Conservation (phyloP, 2,113 vertebrate species). For the Romanogobio albipinnatus region DNA sequence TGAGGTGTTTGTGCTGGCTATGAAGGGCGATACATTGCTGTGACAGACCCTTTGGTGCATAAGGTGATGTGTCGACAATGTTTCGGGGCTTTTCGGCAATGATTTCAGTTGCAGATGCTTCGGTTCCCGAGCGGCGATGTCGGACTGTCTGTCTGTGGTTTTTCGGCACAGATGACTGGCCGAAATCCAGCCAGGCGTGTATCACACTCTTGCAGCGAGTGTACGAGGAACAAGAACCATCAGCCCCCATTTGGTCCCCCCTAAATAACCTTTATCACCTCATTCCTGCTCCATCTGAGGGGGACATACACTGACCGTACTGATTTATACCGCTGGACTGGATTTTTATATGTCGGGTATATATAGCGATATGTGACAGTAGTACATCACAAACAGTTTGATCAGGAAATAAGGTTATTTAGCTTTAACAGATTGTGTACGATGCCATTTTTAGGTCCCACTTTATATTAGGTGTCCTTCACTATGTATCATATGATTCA, state of each 20-base stretch:
- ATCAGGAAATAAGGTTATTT: neutral
- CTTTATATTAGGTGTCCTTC: too few species aligned
- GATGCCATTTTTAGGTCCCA: neutral
- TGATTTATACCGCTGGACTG: neutral
- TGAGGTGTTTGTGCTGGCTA: neutral
- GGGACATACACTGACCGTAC: neutral
- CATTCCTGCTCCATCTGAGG: constrained; percentile 20
- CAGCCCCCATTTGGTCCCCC: constrained; percentile 39
- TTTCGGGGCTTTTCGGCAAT: constrained; percentile 19
- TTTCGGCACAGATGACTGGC: constrained; percentile 36
- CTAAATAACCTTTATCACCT: constrained; percentile 49
- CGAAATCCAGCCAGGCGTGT: constrained; percentile 44
- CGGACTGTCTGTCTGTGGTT: constrained; percentile 37
- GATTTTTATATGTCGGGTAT: neutral
- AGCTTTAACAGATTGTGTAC: neutral
- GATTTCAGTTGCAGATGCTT: constrained; percentile 42
- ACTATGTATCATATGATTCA: too few species aligned
- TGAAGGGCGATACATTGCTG: constrained; percentile 3
- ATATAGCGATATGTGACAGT: neutral
- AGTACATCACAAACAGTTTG: neutral
- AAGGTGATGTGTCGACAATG: constrained; percentile 6
- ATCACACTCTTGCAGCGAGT: constrained; percentile 40
- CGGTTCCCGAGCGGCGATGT: constrained; percentile 21
- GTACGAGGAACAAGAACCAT: constrained; percentile 39
- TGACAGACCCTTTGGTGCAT: constrained; percentile 12